These are phyloP conservation scores for Indicator indicator DNA, from an alignment of 2,113 vertebrate species.

Conservation along the genomic window DNA sequence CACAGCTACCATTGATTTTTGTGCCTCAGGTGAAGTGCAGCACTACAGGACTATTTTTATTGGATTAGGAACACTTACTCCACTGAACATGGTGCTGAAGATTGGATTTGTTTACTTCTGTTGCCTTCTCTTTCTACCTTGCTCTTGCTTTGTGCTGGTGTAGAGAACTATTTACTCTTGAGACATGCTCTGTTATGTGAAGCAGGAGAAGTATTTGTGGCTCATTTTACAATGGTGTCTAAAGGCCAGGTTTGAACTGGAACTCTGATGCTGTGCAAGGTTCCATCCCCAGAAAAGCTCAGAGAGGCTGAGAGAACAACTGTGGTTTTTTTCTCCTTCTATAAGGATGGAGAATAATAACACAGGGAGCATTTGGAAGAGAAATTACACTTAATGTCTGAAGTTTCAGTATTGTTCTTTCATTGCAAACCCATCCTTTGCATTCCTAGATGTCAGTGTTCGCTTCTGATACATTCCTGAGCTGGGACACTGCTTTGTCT, in stretches of 20 bases:
- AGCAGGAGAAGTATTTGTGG: not conserved
- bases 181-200: not conserved
- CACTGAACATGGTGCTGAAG: not conserved
- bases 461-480: not conserved
- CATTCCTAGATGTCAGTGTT: not conserved
- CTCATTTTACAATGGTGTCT: not conserved
- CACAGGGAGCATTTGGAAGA: not conserved
- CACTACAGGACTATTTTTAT: not conserved
- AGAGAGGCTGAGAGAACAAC: not conserved
- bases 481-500: not conserved
- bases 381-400: not conserved
- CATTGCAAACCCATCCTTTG: not conserved
- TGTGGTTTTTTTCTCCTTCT: not conserved
- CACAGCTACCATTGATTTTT: not conserved
- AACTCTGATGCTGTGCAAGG: not conserved
- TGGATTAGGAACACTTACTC: not conserved
- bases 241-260: not conserved
- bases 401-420: not conserved
- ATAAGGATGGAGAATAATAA: not conserved
- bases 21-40: not conserved
- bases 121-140: not conserved
- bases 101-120: not conserved
- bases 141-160: not conserved
- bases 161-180: not conserved
- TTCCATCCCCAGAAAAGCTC: not conserved